phyloP scores from a whole-genome alignment of 2,797 vertebrate species.

The Gadopsis bispinosus region DNA sequence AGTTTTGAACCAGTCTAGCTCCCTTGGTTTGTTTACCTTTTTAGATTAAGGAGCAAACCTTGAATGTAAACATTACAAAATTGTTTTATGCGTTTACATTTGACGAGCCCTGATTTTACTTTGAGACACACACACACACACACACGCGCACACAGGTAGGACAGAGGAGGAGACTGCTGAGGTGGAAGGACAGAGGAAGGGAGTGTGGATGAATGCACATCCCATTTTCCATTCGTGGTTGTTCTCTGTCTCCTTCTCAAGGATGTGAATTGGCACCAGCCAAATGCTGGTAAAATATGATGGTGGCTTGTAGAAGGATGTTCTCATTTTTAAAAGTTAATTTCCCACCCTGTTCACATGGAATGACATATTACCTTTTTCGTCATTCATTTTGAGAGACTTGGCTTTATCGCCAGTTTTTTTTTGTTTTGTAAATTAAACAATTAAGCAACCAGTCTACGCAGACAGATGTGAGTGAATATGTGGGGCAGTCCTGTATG shows the following conservation, averaged over 20 bases:
- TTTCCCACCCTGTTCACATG: too few species aligned
- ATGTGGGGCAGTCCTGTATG: background rate
- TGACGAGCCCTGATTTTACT: background rate
- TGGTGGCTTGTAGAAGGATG: too few species aligned
- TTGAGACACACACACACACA: too few species aligned
- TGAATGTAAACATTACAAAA: background rate
- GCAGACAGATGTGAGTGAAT: background rate
- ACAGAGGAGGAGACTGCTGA: conserved; percentile 17
- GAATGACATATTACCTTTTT: background rate
- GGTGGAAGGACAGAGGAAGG: conserved; percentile 28
- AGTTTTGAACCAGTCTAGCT: background rate
- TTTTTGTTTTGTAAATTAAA: background rate
- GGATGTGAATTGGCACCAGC: too few species aligned
- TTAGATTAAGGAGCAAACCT: background rate
- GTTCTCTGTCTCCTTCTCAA: background rate
- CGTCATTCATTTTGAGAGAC: background rate
- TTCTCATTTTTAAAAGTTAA: too few species aligned
- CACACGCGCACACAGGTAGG: conserved; percentile 20
- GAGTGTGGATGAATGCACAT: conserved; percentile 41
- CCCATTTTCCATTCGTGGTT: conserved; percentile 24
- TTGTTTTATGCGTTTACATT: background rate
- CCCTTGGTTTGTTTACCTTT: background rate
- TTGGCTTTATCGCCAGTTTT: background rate
- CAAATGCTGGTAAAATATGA: too few species aligned
- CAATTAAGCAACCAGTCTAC: background rate